A percentile compares a stretch with the other conserved stretches of the same genome.
These are phyloP conservation scores for Misgurnus anguillicaudatus DNA, from an alignment of 2,113 vertebrate genomes.

Conservation along the genomic window DNA sequence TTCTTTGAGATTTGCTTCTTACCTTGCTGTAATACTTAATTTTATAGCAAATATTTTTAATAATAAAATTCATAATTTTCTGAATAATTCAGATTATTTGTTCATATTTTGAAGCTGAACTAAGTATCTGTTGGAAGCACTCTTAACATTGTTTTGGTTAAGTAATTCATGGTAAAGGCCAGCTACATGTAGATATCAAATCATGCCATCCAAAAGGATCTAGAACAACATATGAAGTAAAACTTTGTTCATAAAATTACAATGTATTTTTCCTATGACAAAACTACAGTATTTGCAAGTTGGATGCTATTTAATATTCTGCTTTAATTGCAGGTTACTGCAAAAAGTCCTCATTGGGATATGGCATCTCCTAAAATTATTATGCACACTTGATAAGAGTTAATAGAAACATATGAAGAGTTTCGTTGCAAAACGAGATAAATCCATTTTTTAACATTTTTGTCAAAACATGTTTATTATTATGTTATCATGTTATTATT, in stretches of 20 bases:
- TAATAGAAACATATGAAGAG: no score
- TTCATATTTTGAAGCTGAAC: slow-evolving; percentile 28
- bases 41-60: no score
- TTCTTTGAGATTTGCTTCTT: neutral
- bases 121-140: slow-evolving; percentile 1
- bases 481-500: no score
- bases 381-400: slow-evolving; percentile 15
- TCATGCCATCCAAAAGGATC: neutral
- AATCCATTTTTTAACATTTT: no score
- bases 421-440: no score
- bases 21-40: neutral
- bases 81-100: slow-evolving; percentile 14
- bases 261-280: no score
- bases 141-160: neutral
- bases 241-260: neutral
- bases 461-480: no score
- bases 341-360: neutral
- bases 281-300: no score
- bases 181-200: slow-evolving; percentile 15
- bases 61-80: no score
- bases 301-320: slow-evolving; percentile 1
- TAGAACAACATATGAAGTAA: neutral
- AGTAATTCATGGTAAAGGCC: slow-evolving; percentile 36
- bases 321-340: neutral
- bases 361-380: slow-evolving; percentile 22